Evolutionary conservation across 2,113 vertebrate species (phyloP), one percentile per base, ranked within the genome.

Genomic region (Xiphophorus hellerii): DNA sequence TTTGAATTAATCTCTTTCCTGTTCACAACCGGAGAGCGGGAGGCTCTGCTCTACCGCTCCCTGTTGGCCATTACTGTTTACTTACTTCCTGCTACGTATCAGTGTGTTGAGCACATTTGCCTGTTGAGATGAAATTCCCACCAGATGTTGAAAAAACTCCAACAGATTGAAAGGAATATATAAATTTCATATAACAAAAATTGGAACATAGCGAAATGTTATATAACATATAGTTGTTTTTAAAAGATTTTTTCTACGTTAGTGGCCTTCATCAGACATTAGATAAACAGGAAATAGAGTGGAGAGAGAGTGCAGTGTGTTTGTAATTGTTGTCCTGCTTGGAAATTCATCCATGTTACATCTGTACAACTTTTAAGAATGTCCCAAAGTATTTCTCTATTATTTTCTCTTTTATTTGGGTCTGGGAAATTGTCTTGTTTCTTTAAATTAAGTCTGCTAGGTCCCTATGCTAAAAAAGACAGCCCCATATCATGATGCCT

Each of bases 1-100:
- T 93, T 92, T 68, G 77, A 86, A 79, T 87, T 87, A 93, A 92
- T 91, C 92, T 87, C 80, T 66, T 12, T 73, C 69, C 81, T 80
- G 51, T 69, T 58, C 44, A 61, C 44, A 77, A 44, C 69, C 67
- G 37, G 2, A 42, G 22, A 5, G 0, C 64, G n/a, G 64, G 65
- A 62, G 31, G 20, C 54, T 62, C 78, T 25, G 31, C 17, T 83
- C 69, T 92, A 76, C 87, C 85, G 85, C 89, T 85, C 86, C 73
- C 89, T 92, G 75, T 44, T 83, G 88, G 84, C 62, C 66, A 63
- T 74, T 25, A 68, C 69, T 3, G 25, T 58, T n/a, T 58, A 58
- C 51, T 58, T 58, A 48, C 44, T 48, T 20, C 35, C 15, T 20
- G 5, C 44, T 48, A 48, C 17, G 17, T 7, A 48, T 20, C 14